phyloP scores from a whole-genome alignment of 2,888 invertebrate genomes.

The Apamea crenata region DNA sequence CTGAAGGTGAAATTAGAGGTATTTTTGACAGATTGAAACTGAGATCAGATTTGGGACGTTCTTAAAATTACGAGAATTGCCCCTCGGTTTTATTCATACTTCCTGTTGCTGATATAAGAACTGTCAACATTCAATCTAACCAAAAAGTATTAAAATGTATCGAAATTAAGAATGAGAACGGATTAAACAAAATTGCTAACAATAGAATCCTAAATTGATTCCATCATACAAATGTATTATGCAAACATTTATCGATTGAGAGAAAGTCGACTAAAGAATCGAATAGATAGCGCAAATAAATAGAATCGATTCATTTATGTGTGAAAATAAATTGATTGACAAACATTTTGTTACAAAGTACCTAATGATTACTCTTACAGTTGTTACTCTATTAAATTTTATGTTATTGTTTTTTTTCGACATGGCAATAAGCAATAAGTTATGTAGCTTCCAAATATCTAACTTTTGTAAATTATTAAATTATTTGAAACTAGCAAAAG shows the following conservation, averaged over 20 bases:
- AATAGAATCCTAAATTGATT: slow-evolving; percentile 7
- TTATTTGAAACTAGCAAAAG: not conserved
- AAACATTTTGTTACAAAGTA: slow-evolving; percentile 26
- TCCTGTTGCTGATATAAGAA: not conserved
- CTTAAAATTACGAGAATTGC: no score
- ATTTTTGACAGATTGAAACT: no score
- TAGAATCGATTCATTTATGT: slow-evolving; percentile 38
- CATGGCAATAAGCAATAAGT: not conserved
- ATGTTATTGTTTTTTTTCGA: not conserved
- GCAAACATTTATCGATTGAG: slow-evolving; percentile 47
- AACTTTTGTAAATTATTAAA: not conserved
- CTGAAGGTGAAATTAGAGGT: not conserved
- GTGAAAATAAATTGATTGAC: slow-evolving; percentile 27
- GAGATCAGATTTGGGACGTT: no score
- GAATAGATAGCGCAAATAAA: slow-evolving; percentile 45
- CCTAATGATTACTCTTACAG: not conserved
- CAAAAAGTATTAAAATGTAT: not conserved
- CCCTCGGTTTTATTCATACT: not conserved
- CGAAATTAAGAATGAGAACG: not conserved
- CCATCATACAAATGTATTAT: slow-evolving; percentile 25
- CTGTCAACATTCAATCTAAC: not conserved
- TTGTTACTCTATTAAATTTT: not conserved
- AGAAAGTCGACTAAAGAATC: slow-evolving; percentile 52
- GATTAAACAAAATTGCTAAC: not conserved
- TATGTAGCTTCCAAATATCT: not conserved